Evolutionary conservation across 2,888 invertebrate genomes (phyloP).

Genomic region (Hirtodrosophila histrioides): DNA sequence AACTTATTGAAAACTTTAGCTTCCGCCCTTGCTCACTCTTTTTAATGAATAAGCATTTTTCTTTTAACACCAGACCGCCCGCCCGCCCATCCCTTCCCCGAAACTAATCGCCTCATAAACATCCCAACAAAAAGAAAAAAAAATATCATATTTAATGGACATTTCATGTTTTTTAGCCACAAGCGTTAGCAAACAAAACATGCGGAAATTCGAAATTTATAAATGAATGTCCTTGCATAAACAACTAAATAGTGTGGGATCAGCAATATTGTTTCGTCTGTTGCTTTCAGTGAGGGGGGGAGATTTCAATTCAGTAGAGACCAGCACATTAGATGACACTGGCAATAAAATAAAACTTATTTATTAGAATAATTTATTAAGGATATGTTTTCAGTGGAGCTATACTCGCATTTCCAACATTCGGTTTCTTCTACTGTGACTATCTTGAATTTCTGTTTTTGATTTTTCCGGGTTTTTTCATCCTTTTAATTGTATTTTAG

Average conservation of each 20-base stretch:
- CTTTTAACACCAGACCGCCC: not conserved
- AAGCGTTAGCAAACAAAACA: slow-evolving; percentile 23
- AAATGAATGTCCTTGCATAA: slow-evolving; percentile 31
- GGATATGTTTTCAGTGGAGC: no score
- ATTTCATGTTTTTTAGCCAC: slow-evolving; percentile 41
- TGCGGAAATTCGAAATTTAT: slow-evolving; percentile 33
- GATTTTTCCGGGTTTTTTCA: not conserved
- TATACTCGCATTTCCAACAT: no score
- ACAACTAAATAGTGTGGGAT: slow-evolving; percentile 21
- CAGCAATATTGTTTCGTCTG: slow-evolving; percentile 25
- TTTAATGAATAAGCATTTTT: slow-evolving; percentile 66
- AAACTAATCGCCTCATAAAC: slow-evolving; percentile 53
- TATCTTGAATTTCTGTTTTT: not conserved
- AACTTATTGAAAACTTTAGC: slow-evolving; percentile 51
- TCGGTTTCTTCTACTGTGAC: not conserved
- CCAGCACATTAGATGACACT: not conserved
- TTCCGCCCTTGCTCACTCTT: slow-evolving; percentile 4
- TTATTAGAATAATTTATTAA: not conserved
- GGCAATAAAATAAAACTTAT: slow-evolving; percentile 6
- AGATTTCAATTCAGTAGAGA: not conserved
- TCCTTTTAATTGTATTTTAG: not conserved
- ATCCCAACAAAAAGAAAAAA: slow-evolving; percentile 20
- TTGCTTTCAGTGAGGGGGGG: slow-evolving; percentile 16
- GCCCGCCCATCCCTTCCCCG: no score
- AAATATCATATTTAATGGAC: slow-evolving; percentile 64